These are phyloP conservation scores for Mareca penelope DNA, from an alignment of 2,797 vertebrate genomes.

Conservation along the genomic window DNA sequence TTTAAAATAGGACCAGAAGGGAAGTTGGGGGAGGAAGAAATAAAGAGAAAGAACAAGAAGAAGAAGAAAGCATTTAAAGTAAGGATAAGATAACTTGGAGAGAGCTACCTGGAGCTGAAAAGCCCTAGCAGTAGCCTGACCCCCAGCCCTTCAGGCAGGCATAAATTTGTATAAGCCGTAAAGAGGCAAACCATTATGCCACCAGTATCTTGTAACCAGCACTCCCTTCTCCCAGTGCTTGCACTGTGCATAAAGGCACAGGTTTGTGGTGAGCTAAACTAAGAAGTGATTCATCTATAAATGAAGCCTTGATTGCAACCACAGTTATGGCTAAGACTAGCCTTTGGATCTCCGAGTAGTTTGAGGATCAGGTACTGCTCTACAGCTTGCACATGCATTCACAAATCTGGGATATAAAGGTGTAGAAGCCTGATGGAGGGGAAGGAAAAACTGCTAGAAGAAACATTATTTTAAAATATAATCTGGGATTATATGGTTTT, in stretches of 20 bases:
- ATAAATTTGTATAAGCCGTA: neutral
- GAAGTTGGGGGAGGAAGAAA: neutral
- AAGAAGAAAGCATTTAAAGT: neutral
- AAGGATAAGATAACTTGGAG: neutral
- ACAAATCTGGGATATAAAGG: neutral
- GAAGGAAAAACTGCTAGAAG: neutral
- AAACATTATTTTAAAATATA: neutral
- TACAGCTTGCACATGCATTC: neutral
- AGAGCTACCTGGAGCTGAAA: neutral
- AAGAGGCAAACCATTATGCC: neutral
- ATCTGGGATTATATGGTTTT: neutral
- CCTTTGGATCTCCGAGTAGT: neutral
- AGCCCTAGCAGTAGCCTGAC: neutral
- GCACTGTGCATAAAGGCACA: neutral
- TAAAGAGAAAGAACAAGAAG: neutral
- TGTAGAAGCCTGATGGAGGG: neutral
- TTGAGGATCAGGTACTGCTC: neutral
- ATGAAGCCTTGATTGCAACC: neutral
- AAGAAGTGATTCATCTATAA: neutral
- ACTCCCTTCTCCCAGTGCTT: neutral
- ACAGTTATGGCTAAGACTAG: neutral
- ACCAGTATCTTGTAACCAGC: neutral
- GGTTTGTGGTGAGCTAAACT: neutral
- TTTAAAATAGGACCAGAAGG: constrained; percentile 21
- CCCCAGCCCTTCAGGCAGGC: neutral